These are phyloP conservation scores for Diarsia rubi DNA, from an alignment of 2,888 invertebrate genomes.

Conservation along the genomic window DNA sequence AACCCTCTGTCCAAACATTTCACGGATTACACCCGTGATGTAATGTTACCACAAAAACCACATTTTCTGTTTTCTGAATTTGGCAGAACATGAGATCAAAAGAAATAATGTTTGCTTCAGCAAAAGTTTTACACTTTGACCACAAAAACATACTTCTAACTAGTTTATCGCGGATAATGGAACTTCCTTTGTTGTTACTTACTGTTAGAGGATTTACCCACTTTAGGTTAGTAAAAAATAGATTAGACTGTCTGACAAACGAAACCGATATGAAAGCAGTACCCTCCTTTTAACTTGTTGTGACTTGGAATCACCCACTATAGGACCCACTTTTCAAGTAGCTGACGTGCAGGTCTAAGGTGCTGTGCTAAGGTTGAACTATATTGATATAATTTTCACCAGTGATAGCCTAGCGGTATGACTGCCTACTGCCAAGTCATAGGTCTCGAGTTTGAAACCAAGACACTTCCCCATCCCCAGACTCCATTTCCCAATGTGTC, in stretches of 20 bases:
- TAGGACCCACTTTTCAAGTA: neutral
- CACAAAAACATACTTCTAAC: conserved; percentile 12
- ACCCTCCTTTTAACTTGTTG: neutral
- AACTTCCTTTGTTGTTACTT: conserved; percentile 10
- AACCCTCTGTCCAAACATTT: neutral
- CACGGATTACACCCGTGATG: neutral
- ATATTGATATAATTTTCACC: neutral
- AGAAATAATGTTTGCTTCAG: neutral
- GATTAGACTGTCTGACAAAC: neutral
- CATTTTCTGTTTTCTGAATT: neutral
- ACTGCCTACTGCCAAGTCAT: too few species aligned
- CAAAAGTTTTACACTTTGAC: conserved; percentile 24
- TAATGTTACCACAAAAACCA: neutral
- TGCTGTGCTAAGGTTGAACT: neutral
- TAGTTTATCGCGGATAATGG: conserved; percentile 26
- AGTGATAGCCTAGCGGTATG: too few species aligned
- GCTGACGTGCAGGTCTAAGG: neutral
- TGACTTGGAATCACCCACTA: neutral
- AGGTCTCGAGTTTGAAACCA: too few species aligned
- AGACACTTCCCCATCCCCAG: too few species aligned
- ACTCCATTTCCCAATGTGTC: neutral
- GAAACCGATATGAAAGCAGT: too few species aligned
- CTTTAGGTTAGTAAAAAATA: neutral
- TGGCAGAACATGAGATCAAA: neutral
- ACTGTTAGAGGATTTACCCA: neutral